Evolutionary conservation across 1,140 invertebrate species (phyloP).

Genomic region (Diabrotica virgifera): DNA sequence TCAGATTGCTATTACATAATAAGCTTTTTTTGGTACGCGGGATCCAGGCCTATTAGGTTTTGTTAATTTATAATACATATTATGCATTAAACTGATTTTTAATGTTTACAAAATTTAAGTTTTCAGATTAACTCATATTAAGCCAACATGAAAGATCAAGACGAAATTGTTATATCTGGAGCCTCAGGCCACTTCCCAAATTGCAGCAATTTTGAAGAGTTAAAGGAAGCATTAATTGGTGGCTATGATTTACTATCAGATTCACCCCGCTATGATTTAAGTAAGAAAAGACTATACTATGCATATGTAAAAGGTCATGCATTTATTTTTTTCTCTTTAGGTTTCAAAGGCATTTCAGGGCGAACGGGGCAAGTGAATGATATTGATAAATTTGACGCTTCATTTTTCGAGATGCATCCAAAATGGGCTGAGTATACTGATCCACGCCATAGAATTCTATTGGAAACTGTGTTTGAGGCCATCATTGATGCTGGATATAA

Average conservation of each 20-base stretch:
- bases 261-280: background rate
- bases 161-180: slow-evolving; percentile 7
- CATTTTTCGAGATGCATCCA: slow-evolving; percentile 56
- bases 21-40: no score
- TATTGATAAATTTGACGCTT: slow-evolving; percentile 59
- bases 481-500: slow-evolving; percentile 10
- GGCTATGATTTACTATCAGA: background rate
- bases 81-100: no score
- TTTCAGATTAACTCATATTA: no score
- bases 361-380: slow-evolving; percentile 76
- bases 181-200: background rate
- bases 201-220: background rate
- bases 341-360: slow-evolving; percentile 61
- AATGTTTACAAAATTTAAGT: no score
- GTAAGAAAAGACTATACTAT: no score
- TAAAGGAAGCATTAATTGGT: background rate
- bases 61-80: no score
- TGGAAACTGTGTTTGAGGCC: slow-evolving; percentile 1
- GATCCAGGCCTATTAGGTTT: no score
- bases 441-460: background rate
- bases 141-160: no score
- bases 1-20: no score
- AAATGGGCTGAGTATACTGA: slow-evolving; percentile 51
- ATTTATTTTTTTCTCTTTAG: slow-evolving; percentile 52
- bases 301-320: no score